Percentiles rank a stretch among this genome's conserved stretches.
phyloP scores from a whole-genome alignment of 2,113 vertebrate genomes.

The Periophthalmodon schlosseri region DNA sequence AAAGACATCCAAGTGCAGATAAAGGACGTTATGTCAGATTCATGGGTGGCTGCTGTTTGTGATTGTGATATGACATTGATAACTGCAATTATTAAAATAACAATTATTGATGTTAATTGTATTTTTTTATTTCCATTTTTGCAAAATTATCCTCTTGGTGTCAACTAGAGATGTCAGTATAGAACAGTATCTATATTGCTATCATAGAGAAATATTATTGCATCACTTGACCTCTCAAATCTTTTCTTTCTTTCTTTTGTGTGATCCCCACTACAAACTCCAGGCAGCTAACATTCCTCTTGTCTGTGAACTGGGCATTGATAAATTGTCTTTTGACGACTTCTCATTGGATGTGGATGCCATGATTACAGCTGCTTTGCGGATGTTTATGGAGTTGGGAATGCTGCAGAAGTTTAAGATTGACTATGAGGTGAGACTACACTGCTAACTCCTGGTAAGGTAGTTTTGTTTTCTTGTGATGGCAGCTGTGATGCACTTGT shows the following conservation, averaged over 20 bases:
- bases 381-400: slow-evolving; percentile 99
- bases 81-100: no score
- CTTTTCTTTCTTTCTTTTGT: slow-evolving; percentile 23
- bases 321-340: slow-evolving; percentile 95
- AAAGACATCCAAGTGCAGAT: no score
- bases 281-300: slow-evolving; percentile 95
- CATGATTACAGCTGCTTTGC: slow-evolving; percentile 95
- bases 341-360: slow-evolving; percentile 96
- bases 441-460: neutral
- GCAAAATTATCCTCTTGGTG: no score
- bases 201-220: slow-evolving; percentile 43
- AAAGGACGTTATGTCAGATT: no score
- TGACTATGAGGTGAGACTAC: slow-evolving; percentile 92
- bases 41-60: no score
- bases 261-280: slow-evolving; percentile 13
- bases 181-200: slow-evolving; percentile 35
- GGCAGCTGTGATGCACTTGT: slow-evolving; percentile 30
- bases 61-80: no score
- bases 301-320: slow-evolving; percentile 94
- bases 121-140: no score
- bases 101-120: no score
- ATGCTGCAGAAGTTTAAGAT: slow-evolving; percentile 99
- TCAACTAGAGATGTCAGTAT: no score
- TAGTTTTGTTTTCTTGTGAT: neutral
- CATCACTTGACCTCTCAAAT: slow-evolving; percentile 44